Evolutionary conservation across 2,888 invertebrate species (phyloP).

Genomic region (Drosophila greeni): DNA sequence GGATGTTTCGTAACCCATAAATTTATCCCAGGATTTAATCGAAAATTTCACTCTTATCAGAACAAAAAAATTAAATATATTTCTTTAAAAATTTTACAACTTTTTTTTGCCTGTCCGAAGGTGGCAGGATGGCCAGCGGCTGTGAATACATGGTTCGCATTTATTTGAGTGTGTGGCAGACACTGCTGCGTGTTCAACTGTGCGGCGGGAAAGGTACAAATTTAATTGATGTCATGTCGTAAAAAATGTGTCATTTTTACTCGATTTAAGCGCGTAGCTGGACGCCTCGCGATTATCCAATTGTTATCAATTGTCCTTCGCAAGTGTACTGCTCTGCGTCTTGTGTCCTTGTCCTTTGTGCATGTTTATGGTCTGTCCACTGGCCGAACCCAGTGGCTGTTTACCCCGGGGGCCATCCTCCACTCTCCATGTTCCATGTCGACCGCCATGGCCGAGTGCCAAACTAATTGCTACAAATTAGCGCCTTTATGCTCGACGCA

Average conservation of each 20-base stretch:
- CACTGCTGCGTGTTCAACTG: constrained; percentile 17
- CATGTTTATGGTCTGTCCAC: constrained; percentile 35
- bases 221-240: constrained; percentile 76
- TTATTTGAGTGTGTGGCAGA: constrained; percentile 17
- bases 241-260: constrained; percentile 57
- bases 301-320: constrained; percentile 63
- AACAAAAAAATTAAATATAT: background rate
- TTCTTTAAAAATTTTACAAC: background rate
- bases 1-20: too few species aligned
- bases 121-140: background rate
- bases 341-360: constrained; percentile 19
- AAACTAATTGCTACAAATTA: constrained; percentile 71
- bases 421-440: constrained; percentile 19
- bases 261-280: constrained; percentile 41
- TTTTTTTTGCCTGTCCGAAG: background rate
- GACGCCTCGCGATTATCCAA: constrained; percentile 49
- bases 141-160: background rate
- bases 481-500: constrained; percentile 63
- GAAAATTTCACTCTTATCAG: background rate
- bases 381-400: constrained; percentile 13
- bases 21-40: too few species aligned
- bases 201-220: constrained; percentile 52
- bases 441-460: constrained; percentile 27
- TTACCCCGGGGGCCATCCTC: constrained; percentile 19
- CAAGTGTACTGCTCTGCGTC: constrained; percentile 12